Base-by-base conservation (phyloP, 2,888 invertebrate species). In the Drosophila fungiperda region DNA sequence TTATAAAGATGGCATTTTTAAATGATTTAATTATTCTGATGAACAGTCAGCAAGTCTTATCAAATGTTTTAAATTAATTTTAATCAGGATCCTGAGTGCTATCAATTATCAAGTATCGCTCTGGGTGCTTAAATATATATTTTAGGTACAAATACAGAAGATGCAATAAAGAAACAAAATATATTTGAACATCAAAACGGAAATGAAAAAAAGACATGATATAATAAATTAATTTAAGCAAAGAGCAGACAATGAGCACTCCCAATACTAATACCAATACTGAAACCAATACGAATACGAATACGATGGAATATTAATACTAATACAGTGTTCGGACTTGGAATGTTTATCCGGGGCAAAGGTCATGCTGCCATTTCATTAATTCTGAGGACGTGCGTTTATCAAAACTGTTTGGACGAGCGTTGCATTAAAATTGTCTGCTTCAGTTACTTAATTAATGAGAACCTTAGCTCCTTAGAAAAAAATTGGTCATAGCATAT, bases 401-500 rank as follows among this genome's bases (percentile, higher is more conserved):
- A 76, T 84, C 87, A 83, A 71, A 81, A 87, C 63, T 54, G 70
- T 68, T 76, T 68, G 68, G 62, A 61, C 60, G 52, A 71, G 66
- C 62, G 72, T 73, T 29, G 81, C 75, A 72, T 72, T 84, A 82
- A 82, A 73, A 73, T 64, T 59, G 87, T 75, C 78, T 70, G 71
- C 67, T 80, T 67, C 60, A 66, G 67, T 68, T 75, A 52, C 60
- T 85, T 89, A 86, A 86, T 86, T 86, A 86, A 86, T 80, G 73
- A 78, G 62, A 49, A 26, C 53, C 61, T 68, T 61, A 48, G 61
- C 63, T 29, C 6, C 29, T 29, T 6, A 29, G 29, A 29, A 29
- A 29, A n/a, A 29, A 50, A 49, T 9, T 15, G 2, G 2, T 15
- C 15, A 15, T 8, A 23, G 15, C 15, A 23, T 45, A 23, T 45